phyloP scores from a whole-genome alignment of 1,140 invertebrate species.

The Lethocerus indicus region DNA sequence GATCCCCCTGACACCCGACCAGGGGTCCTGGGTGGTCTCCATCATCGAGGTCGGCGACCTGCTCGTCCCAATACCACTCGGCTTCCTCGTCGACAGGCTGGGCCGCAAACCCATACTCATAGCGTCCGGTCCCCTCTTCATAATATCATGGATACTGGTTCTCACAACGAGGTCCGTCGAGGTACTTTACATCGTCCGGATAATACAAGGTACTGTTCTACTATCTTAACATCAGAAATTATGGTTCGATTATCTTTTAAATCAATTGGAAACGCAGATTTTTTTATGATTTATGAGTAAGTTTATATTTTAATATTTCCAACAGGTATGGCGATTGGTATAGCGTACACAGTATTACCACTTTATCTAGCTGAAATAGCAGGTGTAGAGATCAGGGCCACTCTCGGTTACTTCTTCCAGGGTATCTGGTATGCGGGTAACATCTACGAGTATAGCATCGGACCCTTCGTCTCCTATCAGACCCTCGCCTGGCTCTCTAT shows the following conservation, averaged over 20 bases:
- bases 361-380: conserved; percentile 77
- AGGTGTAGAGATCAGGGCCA: conserved; percentile 21
- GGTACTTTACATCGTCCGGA: conserved; percentile 29
- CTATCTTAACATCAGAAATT: too few species aligned
- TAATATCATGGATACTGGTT: conserved; percentile 44
- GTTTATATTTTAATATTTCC: too few species aligned
- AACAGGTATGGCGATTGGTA: conserved; percentile 51
- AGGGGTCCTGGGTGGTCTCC: conserved; percentile 35
- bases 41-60: conserved; percentile 34
- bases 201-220: conserved; percentile 43
- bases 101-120: conserved; percentile 30
- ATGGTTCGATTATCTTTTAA: too few species aligned
- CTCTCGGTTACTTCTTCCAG: conserved; percentile 57
- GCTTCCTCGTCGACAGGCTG: conserved; percentile 21
- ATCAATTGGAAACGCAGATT: too few species aligned
- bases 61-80: conserved; percentile 32
- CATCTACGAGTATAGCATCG: conserved; percentile 54
- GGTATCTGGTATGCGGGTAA: conserved; percentile 60
- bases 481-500: conserved; percentile 44
- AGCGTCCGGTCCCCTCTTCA: conserved; percentile 53
- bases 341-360: conserved; percentile 56
- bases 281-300: too few species aligned
- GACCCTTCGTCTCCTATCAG: conserved; percentile 50
- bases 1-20: conserved; percentile 12
- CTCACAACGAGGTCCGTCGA: conserved; percentile 27